Evolutionary conservation across 1,140 invertebrate species (phyloP).

Genomic region (Drosophila ercepeae): DNA sequence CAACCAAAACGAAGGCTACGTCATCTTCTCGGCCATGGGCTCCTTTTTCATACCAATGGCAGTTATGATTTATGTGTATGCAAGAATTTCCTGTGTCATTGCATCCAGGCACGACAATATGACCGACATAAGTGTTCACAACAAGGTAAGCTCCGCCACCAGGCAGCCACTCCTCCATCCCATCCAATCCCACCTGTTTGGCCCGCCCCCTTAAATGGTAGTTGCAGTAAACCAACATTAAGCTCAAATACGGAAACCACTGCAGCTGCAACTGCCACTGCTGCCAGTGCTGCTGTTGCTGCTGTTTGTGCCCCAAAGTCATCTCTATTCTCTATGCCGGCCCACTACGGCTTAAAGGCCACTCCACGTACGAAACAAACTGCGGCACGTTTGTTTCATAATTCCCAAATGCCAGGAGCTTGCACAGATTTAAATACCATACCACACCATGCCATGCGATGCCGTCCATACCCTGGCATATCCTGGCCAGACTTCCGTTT

Average conservation of each 20-base stretch:
- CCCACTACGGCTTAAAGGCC: conserved; percentile 17
- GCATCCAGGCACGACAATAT: conserved; percentile 87
- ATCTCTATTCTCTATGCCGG: conserved; percentile 19
- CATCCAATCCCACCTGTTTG: background rate
- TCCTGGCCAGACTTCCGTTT: conserved; percentile 6
- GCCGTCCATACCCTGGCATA: conserved; percentile 8
- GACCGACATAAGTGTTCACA: conserved; percentile 83
- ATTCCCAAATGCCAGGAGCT: conserved; percentile 52
- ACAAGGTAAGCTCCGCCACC: conserved; percentile 69
- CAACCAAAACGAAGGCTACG: conserved; percentile 93
- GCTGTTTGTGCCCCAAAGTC: conserved; percentile 16
- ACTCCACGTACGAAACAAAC: conserved; percentile 36
- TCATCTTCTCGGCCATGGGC: conserved; percentile 93
- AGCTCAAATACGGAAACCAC: conserved; percentile 34
- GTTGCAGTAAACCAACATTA: conserved; percentile 11
- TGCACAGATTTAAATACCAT: conserved; percentile 56
- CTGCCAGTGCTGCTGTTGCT: background rate
- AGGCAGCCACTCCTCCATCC: background rate
- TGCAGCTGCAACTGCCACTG: conserved; percentile 4
- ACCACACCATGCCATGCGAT: background rate
- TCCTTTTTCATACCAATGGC: conserved; percentile 96
- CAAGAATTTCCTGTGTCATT: conserved; percentile 93
- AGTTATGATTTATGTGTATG: conserved; percentile 96
- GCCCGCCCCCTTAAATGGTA: background rate
- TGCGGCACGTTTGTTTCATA: conserved; percentile 48